A percentile compares a stretch with the other conserved stretches of the same genome.
Conservation (phyloP, 1,140 invertebrate species). For the Trachymyrmex septentrionalis region DNA sequence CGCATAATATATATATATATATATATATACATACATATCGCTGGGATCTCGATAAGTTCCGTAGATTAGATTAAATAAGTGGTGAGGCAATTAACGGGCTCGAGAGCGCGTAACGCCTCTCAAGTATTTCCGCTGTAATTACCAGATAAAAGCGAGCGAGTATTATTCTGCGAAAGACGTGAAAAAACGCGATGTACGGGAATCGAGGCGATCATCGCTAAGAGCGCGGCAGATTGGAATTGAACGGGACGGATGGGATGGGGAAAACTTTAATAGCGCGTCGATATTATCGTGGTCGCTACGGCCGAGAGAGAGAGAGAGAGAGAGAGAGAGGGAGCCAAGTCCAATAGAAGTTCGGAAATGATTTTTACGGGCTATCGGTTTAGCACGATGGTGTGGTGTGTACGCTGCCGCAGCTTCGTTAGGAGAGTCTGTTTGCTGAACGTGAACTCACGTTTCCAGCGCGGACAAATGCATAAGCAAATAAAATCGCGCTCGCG, state of each 20-base stretch:
- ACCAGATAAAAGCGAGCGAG: slow-evolving; percentile 59
- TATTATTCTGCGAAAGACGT: slow-evolving; percentile 60
- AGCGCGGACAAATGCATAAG: slow-evolving; percentile 62
- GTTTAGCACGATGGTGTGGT: slow-evolving; percentile 59
- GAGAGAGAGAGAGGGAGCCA: slow-evolving; percentile 4
- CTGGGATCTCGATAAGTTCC: slow-evolving; percentile 50
- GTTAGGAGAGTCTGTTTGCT: slow-evolving; percentile 73
- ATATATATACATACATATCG: background rate
- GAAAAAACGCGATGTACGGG: slow-evolving; percentile 53
- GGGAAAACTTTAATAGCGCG: slow-evolving; percentile 59
- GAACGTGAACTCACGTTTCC: slow-evolving; percentile 70
- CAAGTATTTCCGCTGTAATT: slow-evolving; percentile 63
- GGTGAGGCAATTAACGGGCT: slow-evolving; percentile 57
- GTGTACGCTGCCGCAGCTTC: slow-evolving; percentile 68
- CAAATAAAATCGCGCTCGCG: slow-evolving; percentile 61
- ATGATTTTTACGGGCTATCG: slow-evolving; percentile 64
- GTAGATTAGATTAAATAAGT: slow-evolving; percentile 66
- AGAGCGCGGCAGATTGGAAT: slow-evolving; percentile 64
- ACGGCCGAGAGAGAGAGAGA: background rate
- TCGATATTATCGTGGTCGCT: slow-evolving; percentile 51
- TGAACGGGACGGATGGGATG: slow-evolving; percentile 40
- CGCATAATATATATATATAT: background rate
- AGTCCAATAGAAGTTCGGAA: slow-evolving; percentile 58
- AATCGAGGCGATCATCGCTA: slow-evolving; percentile 62
- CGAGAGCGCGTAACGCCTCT: slow-evolving; percentile 60